phyloP scores from a whole-genome alignment of 2,113 vertebrate genomes.

The Madoqua kirkii region DNA sequence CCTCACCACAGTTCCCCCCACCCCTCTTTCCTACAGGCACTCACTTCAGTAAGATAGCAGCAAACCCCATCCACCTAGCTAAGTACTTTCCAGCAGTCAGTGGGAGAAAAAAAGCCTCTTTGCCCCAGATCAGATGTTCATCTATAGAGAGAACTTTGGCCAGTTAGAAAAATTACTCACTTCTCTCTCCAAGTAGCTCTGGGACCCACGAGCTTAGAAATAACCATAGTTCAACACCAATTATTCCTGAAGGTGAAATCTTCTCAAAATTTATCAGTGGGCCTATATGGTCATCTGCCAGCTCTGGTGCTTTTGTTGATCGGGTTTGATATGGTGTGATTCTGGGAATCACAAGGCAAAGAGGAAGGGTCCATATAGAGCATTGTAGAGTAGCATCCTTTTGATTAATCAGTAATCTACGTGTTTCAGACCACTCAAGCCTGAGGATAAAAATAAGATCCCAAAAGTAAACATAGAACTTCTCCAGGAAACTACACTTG shows the following conservation, averaged over 20 bases:
- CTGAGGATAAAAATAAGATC: conserved; percentile 2
- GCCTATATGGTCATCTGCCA: background rate
- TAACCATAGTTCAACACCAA: background rate
- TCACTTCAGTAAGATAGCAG: background rate
- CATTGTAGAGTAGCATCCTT: background rate
- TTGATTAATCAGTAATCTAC: background rate
- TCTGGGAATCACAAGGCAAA: background rate
- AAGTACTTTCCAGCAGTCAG: background rate
- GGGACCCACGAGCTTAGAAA: background rate
- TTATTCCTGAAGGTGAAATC: background rate
- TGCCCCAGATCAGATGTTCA: background rate
- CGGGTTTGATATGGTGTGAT: background rate
- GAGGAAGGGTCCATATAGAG: background rate
- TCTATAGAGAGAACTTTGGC: background rate
- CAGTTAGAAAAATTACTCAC: background rate
- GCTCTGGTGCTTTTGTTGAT: background rate
- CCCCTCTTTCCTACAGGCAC: background rate
- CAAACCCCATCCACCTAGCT: background rate
- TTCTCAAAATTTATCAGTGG: background rate
- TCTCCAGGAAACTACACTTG: background rate
- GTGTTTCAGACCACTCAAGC: conserved; percentile 32
- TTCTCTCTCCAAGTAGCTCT: background rate
- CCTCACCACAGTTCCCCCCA: background rate
- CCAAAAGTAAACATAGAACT: background rate
- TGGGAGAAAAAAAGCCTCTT: background rate